Evolutionary conservation across 2,888 invertebrate species (phyloP).

Genomic region (Sarcophaga caerulescens): DNA sequence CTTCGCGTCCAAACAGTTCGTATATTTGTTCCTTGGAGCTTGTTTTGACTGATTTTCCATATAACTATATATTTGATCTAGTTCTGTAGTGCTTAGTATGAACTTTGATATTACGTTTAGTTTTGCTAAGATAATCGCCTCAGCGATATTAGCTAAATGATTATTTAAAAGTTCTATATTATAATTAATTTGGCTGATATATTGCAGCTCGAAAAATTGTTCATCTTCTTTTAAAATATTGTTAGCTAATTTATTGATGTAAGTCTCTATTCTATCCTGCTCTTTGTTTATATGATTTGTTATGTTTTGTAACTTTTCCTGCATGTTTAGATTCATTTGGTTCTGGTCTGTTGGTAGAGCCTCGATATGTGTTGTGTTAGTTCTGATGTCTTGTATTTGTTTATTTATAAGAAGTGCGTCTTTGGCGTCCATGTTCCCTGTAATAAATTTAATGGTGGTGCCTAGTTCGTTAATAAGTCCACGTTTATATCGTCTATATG

Average conservation of each 20-base stretch:
- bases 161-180: slow-evolving; percentile 58
- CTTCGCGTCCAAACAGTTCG: slow-evolving; percentile 54
- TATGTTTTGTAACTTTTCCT: neutral
- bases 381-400: slow-evolving; percentile 31
- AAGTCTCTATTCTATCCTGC: slow-evolving; percentile 2
- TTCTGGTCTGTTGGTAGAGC: slow-evolving; percentile 16
- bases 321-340: neutral
- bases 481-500: slow-evolving; percentile 31
- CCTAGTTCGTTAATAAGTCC: slow-evolving; percentile 59
- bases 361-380: slow-evolving; percentile 25
- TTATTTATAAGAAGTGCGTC: neutral
- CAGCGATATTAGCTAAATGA: slow-evolving; percentile 54
- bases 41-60: slow-evolving; percentile 45
- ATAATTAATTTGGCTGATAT: slow-evolving; percentile 48
- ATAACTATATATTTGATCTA: slow-evolving; percentile 36
- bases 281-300: neutral
- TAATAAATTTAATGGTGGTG: slow-evolving; percentile 55
- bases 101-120: slow-evolving; percentile 64
- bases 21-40: slow-evolving; percentile 43
- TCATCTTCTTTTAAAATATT: slow-evolving; percentile 33
- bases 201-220: slow-evolving; percentile 37
- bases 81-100: slow-evolving; percentile 53
- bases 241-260: slow-evolving; percentile 21
- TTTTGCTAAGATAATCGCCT: slow-evolving; percentile 58
- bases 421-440: slow-evolving; percentile 54